These are phyloP conservation scores for Hermodice carunculata DNA, from an alignment of 2,888 invertebrate species.

Conservation along the genomic window DNA sequence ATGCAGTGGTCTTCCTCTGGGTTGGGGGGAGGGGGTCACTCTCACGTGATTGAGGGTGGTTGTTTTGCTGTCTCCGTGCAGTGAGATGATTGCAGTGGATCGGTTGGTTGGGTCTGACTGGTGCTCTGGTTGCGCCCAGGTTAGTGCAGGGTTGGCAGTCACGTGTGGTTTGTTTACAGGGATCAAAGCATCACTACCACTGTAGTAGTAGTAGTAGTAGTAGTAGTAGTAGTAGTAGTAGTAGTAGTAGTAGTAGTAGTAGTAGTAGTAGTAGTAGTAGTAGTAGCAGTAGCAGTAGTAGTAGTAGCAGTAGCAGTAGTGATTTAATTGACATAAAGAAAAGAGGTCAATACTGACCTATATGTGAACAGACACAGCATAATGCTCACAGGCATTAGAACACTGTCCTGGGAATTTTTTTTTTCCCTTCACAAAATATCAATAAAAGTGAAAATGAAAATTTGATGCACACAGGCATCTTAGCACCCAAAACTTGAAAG, in stretches of 20 bases:
- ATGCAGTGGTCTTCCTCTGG: too few relatives aligned
- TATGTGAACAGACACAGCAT: too few relatives aligned
- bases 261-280: neutral
- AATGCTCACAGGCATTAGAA: too few relatives aligned
- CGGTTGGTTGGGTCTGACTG: neutral
- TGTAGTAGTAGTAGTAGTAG: neutral
- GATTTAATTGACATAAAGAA: too few relatives aligned
- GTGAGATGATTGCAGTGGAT: neutral
- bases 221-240: neutral
- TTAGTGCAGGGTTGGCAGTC: neutral
- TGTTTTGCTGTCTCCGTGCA: neutral
- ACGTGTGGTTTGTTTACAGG: neutral
- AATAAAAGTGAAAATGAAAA: too few relatives aligned
- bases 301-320: neutral
- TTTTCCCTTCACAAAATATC: too few relatives aligned
- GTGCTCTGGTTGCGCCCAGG: neutral
- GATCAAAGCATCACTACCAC: too few relatives aligned
- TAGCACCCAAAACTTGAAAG: too few relatives aligned
- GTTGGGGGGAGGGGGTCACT: too few relatives aligned
- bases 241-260: neutral
- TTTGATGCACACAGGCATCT: too few relatives aligned
- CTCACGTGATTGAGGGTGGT: conserved; percentile 1
- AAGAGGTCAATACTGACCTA: too few relatives aligned
- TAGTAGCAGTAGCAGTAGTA: neutral
- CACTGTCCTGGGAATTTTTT: too few relatives aligned